These are phyloP conservation scores for Rissa tridactyla DNA, from an alignment of 2,113 vertebrate genomes.

Conservation along the genomic window DNA sequence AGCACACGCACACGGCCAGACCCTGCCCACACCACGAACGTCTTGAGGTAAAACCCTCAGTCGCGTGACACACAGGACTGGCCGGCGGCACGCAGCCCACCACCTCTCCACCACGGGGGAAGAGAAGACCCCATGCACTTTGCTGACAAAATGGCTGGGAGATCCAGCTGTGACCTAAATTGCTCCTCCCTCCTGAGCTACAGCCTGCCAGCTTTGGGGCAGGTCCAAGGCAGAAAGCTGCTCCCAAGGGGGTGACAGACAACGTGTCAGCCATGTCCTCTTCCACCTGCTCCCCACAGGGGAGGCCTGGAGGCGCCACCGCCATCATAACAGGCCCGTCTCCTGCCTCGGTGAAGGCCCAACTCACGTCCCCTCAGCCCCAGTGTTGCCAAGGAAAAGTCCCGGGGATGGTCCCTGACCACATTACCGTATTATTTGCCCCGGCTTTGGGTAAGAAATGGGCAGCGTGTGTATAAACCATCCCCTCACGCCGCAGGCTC, in stretches of 20 bases:
- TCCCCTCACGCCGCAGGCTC: neutral
- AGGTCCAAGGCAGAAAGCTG: neutral
- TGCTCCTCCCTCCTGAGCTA: neutral
- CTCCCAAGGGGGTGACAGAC: neutral
- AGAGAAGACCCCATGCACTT: neutral
- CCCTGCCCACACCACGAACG: too few species aligned
- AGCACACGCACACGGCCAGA: neutral
- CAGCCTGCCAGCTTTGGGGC: neutral
- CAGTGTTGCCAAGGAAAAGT: neutral
- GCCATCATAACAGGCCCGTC: neutral
- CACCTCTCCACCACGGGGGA: accelerated
- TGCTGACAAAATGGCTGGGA: neutral
- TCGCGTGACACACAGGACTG: accelerated
- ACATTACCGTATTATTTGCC: too few species aligned
- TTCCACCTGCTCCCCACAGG: neutral
- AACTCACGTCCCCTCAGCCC: neutral
- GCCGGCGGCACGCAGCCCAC: accelerated
- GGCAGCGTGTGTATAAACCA: neutral
- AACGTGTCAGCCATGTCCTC: accelerated
- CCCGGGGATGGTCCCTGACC: neutral
- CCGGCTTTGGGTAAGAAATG: neutral
- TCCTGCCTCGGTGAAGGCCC: neutral
- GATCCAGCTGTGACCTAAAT: neutral
- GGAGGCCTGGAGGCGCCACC: neutral
- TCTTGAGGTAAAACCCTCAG: neutral